Conservation (phyloP, 2,113 vertebrate genomes). For the Pteropus alecto region DNA sequence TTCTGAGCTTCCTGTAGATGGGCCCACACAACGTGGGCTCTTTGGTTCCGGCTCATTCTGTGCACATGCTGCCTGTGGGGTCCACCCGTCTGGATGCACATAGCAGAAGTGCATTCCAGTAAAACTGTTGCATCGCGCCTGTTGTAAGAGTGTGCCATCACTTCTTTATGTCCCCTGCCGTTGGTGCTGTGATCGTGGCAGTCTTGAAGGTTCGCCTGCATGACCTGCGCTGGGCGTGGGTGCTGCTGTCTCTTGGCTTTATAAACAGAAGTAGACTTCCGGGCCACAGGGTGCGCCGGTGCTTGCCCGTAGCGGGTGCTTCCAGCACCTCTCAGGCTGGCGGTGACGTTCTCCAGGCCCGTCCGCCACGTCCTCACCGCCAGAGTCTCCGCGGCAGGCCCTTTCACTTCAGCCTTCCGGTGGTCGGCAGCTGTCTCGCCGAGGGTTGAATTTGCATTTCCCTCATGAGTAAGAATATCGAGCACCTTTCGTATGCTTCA, state of each 20-base stretch:
- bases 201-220: background rate
- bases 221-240: background rate
- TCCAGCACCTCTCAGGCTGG: background rate
- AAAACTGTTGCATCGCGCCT: background rate
- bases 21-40: background rate
- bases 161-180: too few species aligned
- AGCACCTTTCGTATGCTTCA: too few species aligned
- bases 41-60: background rate
- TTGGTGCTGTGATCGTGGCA: background rate
- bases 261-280: background rate
- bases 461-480: background rate
- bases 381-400: background rate
- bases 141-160: background rate
- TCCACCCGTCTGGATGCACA: background rate
- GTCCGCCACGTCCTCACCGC: background rate
- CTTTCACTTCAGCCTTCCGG: background rate
- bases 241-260: background rate
- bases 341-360: background rate
- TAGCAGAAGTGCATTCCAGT: background rate
- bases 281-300: background rate
- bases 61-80: background rate
- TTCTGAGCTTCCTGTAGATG: background rate
- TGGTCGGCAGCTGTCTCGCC: background rate
- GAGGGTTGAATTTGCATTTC: background rate
- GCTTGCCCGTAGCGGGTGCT: background rate